phyloP scores from a whole-genome alignment of 2,113 vertebrate species.

The Nesoenas mayeri region DNA sequence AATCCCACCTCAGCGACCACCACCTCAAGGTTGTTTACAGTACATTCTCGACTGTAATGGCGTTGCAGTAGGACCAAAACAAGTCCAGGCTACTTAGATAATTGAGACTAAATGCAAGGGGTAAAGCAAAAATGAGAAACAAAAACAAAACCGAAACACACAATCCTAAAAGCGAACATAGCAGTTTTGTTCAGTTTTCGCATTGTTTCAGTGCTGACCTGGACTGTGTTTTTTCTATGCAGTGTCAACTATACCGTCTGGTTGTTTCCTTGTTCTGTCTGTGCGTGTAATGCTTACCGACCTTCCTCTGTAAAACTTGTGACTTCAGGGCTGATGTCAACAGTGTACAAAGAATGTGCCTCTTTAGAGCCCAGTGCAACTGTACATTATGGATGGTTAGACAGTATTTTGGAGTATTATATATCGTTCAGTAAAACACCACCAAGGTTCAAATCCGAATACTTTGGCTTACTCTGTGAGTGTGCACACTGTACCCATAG shows the following conservation, averaged over 20 bases:
- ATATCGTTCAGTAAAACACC: conserved; percentile 69
- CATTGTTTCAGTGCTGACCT: conserved; percentile 80
- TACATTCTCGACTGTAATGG: conserved; percentile 93
- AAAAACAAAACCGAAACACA: conserved; percentile 69
- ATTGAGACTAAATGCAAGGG: conserved; percentile 70
- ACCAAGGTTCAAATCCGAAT: conserved; percentile 64
- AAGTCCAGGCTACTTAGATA: conserved; percentile 89
- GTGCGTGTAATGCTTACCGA: conserved; percentile 87
- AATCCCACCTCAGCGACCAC: conserved; percentile 88
- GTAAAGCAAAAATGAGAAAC: conserved; percentile 74
- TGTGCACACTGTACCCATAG: conserved; percentile 72
- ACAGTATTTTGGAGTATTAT: conserved; percentile 69
- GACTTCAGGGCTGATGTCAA: conserved; percentile 86
- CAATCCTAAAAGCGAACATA: conserved; percentile 50
- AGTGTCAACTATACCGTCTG: conserved; percentile 85
- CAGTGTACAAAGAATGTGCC: conserved; percentile 87
- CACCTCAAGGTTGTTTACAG: conserved; percentile 97
- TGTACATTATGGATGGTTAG: conserved; percentile 77
- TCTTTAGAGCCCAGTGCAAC: conserved; percentile 83
- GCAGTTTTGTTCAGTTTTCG: conserved; percentile 73
- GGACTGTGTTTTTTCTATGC: conserved; percentile 92
- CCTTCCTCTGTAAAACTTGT: conserved; percentile 85
- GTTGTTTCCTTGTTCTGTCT: conserved; percentile 84
- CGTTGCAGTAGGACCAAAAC: conserved; percentile 87
- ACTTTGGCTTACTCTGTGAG: conserved; percentile 66